phyloP scores from a whole-genome alignment of 2,888 invertebrate species.

The Helleia helle region DNA sequence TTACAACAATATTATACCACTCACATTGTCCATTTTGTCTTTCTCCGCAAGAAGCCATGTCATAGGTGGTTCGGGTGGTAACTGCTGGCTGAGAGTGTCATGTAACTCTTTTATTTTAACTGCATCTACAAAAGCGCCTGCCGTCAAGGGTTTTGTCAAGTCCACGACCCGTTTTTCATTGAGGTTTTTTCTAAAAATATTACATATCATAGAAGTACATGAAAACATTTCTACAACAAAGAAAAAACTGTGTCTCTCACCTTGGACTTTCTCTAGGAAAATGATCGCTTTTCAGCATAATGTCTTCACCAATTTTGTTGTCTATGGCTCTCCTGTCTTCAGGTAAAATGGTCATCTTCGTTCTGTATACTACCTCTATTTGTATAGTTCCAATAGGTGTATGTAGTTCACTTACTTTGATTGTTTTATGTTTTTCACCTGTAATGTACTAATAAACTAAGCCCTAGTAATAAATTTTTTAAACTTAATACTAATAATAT shows the following conservation, averaged over 20 bases:
- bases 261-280: slow-evolving; percentile 78
- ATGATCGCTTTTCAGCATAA: slow-evolving; percentile 94
- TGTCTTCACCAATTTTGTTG: slow-evolving; percentile 48
- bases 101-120: slow-evolving; percentile 73
- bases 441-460: slow-evolving; percentile 27
- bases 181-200: slow-evolving; percentile 15
- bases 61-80: slow-evolving; percentile 58
- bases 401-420: slow-evolving; percentile 88
- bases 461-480: too few relatives aligned
- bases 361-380: slow-evolving; percentile 89
- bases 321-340: slow-evolving; percentile 77
- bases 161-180: slow-evolving; percentile 78
- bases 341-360: slow-evolving; percentile 92
- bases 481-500: too few relatives aligned
- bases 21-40: slow-evolving; percentile 48
- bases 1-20: slow-evolving; percentile 9
- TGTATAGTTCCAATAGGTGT: slow-evolving; percentile 90
- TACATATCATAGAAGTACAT: too few relatives aligned
- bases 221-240: too few relatives aligned
- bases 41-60: slow-evolving; percentile 53
- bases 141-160: slow-evolving; percentile 81
- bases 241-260: too few relatives aligned
- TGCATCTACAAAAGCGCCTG: slow-evolving; percentile 84
- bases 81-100: slow-evolving; percentile 43
- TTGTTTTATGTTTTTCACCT: slow-evolving; percentile 87